Percentiles rank a stretch among this genome's conserved stretches.
Conservation (phyloP, 2,797 vertebrate genomes). For the Threskiornis aethiopicus region DNA sequence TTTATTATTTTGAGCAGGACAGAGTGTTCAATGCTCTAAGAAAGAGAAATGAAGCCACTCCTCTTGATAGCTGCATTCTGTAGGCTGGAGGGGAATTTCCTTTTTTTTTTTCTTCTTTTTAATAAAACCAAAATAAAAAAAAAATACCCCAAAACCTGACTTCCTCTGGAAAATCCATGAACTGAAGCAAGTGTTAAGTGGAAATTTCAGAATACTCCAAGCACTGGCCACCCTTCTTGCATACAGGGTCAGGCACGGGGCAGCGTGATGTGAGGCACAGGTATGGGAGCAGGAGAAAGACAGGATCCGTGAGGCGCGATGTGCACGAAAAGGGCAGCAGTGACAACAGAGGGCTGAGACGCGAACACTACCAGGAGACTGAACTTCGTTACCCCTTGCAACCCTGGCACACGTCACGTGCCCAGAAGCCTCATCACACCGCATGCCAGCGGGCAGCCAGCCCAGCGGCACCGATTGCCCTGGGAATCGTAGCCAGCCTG, state of each 20-base stretch:
- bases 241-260: fast-evolving
- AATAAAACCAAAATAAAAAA: neutral
- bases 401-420: neutral
- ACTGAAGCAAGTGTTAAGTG: neutral
- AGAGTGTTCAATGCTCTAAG: neutral
- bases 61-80: neutral
- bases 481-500: neutral
- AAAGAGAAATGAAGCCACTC: neutral
- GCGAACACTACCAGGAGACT: neutral
- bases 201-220: neutral
- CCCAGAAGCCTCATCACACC: neutral
- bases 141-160: neutral
- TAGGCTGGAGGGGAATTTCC: neutral
- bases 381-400: neutral
- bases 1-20: neutral
- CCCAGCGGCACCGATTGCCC: neutral
- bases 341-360: neutral
- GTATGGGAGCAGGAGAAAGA: neutral
- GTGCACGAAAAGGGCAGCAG: neutral
- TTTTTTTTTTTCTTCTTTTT: neutral
- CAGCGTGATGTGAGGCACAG: fast-evolving
- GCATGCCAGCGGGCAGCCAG: neutral
- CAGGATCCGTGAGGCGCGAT: neutral
- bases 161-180: neutral
- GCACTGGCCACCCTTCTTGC: neutral